Evolutionary conservation across 2,888 invertebrate genomes (phyloP), one percentile per base, ranked within the genome.

Genomic region (Papilio demoleus): DNA sequence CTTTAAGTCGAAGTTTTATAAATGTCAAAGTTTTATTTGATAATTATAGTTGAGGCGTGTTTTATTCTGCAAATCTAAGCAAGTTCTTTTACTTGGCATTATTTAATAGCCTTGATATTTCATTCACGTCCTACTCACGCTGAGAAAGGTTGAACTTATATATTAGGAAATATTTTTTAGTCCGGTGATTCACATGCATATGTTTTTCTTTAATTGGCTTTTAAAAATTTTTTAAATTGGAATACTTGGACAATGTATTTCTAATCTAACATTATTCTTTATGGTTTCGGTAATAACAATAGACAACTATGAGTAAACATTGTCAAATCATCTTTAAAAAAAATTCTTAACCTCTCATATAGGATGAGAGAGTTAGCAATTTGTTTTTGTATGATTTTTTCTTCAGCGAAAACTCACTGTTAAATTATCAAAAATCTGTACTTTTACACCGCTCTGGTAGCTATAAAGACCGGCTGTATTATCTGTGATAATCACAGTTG

Each of bases 71-170:
- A 6, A 56, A 31, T 17, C 31, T 31, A 12, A 4, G 53, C 17
- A 8, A 56, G 8, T 31, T 56, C 27, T 56, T 50, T 24, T 19
- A 31, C 53, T 53, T 12, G 36, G 27, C 38, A 40, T 53, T 65
- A 17, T 24, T 65, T 40, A 12, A 58, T 42, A 56, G 31, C 56
- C 40, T 65, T 56, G 64, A 65, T 56, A 56, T 65, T 56, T 65
- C n/a, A 24, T 27, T 4, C 6, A 17, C 36, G 40, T 27, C 64
- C 64, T 56, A 56, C 64, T 56, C 53, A 17, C 9, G 31, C 5
- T 56, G 38, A 14, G 31, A 64, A 17, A 24, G 27, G 40, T 56
- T 40, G n/a, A 53, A 56, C 9, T 24, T 53, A 53, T 31, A 40
- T 31, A n/a, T 65, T 27, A 27, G 14, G 12, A 38, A 50, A 63